phyloP scores from a whole-genome alignment of 2,888 invertebrate species.

The Epinotia nisella region DNA sequence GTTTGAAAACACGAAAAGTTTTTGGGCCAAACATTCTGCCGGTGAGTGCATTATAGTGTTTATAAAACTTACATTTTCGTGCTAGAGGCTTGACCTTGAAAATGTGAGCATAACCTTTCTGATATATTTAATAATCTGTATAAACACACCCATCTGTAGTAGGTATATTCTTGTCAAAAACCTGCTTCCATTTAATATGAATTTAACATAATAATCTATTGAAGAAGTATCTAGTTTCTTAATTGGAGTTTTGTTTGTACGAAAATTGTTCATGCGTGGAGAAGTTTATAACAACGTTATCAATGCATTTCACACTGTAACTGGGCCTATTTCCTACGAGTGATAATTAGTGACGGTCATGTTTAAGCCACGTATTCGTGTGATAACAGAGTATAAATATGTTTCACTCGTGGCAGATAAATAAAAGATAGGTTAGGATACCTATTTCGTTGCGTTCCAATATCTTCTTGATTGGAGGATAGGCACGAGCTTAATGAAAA shows the following conservation, averaged over 20 bases:
- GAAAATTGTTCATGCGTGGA: background rate
- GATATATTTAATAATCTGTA: background rate
- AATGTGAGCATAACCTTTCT: background rate
- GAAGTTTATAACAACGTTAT: slow-evolving; percentile 21
- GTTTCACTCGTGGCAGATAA: background rate
- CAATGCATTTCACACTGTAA: slow-evolving; percentile 25
- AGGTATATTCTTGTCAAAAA: background rate
- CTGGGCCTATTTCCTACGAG: slow-evolving; percentile 5
- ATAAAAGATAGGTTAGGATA: background rate
- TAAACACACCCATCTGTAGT: background rate
- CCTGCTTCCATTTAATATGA: slow-evolving; percentile 11
- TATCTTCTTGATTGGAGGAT: background rate
- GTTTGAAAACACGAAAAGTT: too few species aligned
- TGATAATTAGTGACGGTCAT: slow-evolving; percentile 3
- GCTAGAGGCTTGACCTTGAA: background rate
- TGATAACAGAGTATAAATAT: background rate
- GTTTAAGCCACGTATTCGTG: background rate
- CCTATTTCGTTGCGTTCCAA: background rate
- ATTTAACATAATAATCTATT: too few species aligned
- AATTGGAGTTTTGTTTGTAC: background rate
- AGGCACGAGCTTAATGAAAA: background rate
- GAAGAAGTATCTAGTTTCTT: too few species aligned
- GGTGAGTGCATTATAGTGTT: too few species aligned
- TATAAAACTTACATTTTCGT: too few species aligned
- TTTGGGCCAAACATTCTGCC: too few species aligned